Percentiles rank a stretch among this genome's conserved stretches.
Evolutionary conservation across 2,113 vertebrate genomes (phyloP).

Genomic region (Gobio gobio): DNA sequence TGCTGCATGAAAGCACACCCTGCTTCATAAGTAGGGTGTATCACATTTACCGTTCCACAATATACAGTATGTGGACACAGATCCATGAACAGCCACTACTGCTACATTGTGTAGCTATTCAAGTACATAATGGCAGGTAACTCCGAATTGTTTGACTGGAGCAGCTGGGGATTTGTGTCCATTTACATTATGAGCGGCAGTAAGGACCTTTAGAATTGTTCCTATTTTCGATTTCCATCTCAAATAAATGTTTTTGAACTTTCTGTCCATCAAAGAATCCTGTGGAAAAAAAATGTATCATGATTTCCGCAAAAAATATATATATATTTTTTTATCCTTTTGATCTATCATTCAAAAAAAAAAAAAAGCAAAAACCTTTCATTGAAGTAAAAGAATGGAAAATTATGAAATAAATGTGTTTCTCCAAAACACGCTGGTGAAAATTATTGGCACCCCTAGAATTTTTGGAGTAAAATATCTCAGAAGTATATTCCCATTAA

Average conservation of each 20-base stretch:
- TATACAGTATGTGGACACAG: neutral
- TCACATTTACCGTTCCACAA: neutral
- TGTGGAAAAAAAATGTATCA: neutral
- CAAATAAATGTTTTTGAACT: neutral
- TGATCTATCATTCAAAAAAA: too few species aligned
- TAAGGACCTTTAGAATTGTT: neutral
- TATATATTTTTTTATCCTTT: too few species aligned
- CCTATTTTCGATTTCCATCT: neutral
- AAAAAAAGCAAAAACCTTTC: too few species aligned
- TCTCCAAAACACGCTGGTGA: too few species aligned
- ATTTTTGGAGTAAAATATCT: too few species aligned
- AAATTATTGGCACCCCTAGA: too few species aligned
- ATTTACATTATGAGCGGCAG: neutral
- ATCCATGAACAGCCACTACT: neutral
- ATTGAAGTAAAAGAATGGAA: too few species aligned
- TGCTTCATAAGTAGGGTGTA: neutral
- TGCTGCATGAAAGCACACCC: constrained; percentile 34
- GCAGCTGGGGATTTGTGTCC: neutral
- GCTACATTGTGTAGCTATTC: neutral
- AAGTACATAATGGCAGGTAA: neutral
- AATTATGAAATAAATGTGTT: too few species aligned
- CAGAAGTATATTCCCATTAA: too few species aligned
- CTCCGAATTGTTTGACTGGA: neutral
- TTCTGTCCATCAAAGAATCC: neutral
- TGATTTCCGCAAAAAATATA: too few species aligned